These are phyloP conservation scores for Bursaphelenchus mucronatus DNA, from an alignment of 1,140 invertebrate species.

Conservation along the genomic window DNA sequence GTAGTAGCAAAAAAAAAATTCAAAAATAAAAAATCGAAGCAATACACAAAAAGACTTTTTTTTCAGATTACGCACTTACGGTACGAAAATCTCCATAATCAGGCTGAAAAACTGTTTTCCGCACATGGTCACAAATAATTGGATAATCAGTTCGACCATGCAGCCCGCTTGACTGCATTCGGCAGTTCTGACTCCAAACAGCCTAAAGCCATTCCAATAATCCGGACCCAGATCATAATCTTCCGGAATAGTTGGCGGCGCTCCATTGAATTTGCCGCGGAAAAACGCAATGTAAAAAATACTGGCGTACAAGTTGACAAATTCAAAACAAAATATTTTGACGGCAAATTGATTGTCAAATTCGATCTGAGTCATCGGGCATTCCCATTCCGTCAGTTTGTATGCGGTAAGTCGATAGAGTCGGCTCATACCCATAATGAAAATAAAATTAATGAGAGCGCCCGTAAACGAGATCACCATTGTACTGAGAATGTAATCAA, in stretches of 20 bases:
- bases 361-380: conserved; percentile 86
- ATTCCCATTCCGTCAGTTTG: conserved; percentile 83
- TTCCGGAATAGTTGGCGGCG: not conserved
- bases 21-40: too few species aligned
- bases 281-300: conserved; percentile 97
- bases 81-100: conserved; percentile 71
- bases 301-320: conserved; percentile 93
- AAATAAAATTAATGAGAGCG: conserved; percentile 9
- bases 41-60: too few species aligned
- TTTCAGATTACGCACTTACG: conserved; percentile 60
- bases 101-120: conserved; percentile 76
- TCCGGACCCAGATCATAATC: conserved; percentile 58
- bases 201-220: conserved; percentile 62
- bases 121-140: conserved; percentile 76
- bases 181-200: conserved; percentile 16
- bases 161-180: conserved; percentile 74
- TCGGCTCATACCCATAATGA: conserved; percentile 1
- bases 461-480: conserved; percentile 6
- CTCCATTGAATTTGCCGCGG: conserved; percentile 71
- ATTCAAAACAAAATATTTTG: conserved; percentile 91
- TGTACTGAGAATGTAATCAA: not conserved
- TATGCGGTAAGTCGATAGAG: conserved; percentile 76
- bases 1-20: too few species aligned
- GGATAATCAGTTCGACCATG: conserved; percentile 74
- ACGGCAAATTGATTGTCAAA: conserved; percentile 90